Evolutionary conservation across 1,140 invertebrate genomes (phyloP), one percentile per base, ranked within the genome.

Genomic region (Trichoplusia ni): DNA sequence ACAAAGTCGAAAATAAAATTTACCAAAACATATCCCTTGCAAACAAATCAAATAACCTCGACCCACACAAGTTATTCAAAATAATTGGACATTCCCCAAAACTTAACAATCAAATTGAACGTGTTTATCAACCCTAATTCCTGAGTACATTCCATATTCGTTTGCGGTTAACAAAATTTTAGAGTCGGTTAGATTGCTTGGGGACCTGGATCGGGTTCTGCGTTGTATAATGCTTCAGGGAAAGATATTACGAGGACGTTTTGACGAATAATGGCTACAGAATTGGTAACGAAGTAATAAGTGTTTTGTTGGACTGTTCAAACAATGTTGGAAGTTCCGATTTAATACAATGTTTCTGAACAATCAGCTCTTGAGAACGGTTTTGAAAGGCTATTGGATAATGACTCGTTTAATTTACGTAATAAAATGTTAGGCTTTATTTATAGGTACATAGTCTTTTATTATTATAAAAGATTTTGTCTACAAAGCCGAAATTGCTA

Each of bases 121-220:
- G n/a, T 19, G 9, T n/a, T 27, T 29, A 49, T 11, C 47, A 21
- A 51, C 29, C 18, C 29, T 35, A 33, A 19, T 33, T 8, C 18
- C 0, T 0, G 0, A 19, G 14, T 9, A 18, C 11, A 33, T 9
- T 51, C 42, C 21, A 35, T 14, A 11, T 13, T 51, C 16, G 25
- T 49, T 31, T 21, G 49, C 13, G 16, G 23, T 13, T 38, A 59
- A 31, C 40, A 44, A 47, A 46, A 35, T 60, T 60, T 60, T 47
- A 40, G 46, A 62, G 35, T 23, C 40, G 5, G 16, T 19, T 60
- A 46, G 18, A 60, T 60, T 47, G 58, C 58, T 35, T 18, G 33
- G 58, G 46, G 46, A 51, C 35, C 27, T 16, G 2, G 27, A 16
- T 40, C 16, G 16, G 4, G 18, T 19, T 6, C 13, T 4, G n/a